A percentile compares a stretch with the other conserved stretches of the same genome.
phyloP scores from a whole-genome alignment of 2,888 invertebrate genomes.

The Globia sparganii region DNA sequence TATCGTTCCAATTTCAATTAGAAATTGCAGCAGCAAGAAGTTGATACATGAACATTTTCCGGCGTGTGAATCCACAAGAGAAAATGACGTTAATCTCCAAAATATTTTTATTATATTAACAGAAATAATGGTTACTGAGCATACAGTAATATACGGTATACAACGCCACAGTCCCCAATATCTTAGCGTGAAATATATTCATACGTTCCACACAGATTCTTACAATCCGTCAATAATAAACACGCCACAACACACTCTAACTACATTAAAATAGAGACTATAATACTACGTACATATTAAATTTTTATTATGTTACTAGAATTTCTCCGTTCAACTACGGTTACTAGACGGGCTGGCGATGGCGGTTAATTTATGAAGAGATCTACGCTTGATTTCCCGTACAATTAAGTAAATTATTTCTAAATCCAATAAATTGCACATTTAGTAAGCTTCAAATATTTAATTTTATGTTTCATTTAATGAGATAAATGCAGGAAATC shows the following conservation, averaged over 20 bases:
- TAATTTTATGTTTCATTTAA: background rate
- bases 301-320: conserved; percentile 43
- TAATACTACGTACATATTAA: background rate
- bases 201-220: conserved; percentile 61
- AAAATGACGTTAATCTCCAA: conserved; percentile 51
- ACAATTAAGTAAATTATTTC: conserved; percentile 36
- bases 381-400: conserved; percentile 53
- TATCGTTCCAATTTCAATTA: conserved; percentile 26
- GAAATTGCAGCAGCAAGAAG: background rate
- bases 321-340: conserved; percentile 50
- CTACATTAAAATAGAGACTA: conserved; percentile 4
- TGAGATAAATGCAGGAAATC: background rate
- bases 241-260: conserved; percentile 57
- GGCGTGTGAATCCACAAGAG: conserved; percentile 32
- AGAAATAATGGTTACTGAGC: conserved; percentile 69
- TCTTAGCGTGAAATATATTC: conserved; percentile 75
- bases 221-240: conserved; percentile 57
- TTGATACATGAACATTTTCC: conserved; percentile 35
- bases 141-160: conserved; percentile 76
- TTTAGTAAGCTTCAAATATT: background rate
- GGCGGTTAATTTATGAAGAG: conserved; percentile 45
- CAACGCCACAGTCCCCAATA: conserved; percentile 71
- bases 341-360: conserved; percentile 38
- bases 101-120: conserved; percentile 64
- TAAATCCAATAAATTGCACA: conserved; percentile 7